Percentiles rank a stretch among this genome's conserved stretches.
These are phyloP conservation scores for Chouioia cunea DNA, from an alignment of 2,888 invertebrate genomes.

Conservation along the genomic window DNA sequence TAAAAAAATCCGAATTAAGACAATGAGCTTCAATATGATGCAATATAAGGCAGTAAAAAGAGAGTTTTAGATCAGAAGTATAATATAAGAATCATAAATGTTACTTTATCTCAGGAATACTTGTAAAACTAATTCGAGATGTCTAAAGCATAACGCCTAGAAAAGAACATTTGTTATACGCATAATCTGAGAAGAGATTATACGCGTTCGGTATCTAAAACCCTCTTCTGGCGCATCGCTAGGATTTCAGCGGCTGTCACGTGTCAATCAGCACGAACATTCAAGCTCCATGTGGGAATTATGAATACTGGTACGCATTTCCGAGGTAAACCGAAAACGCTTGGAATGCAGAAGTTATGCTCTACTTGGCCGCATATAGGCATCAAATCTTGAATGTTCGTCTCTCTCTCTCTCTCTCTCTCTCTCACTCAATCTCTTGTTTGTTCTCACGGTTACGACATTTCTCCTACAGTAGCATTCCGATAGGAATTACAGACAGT, in stretches of 20 bases:
- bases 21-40: no score
- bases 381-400: conserved; percentile 16
- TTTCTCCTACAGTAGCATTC: conserved; percentile 12
- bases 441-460: not conserved
- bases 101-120: no score
- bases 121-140: no score
- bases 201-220: not conserved
- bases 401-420: not conserved
- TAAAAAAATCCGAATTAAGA: no score
- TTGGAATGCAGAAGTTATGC: conserved; percentile 41
- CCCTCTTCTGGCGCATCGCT: not conserved
- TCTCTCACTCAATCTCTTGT: not conserved
- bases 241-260: conserved; percentile 24
- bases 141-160: no score
- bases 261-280: conserved; percentile 21
- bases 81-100: no score
- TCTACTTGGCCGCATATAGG: conserved; percentile 38
- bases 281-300: conserved; percentile 11
- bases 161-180: not conserved
- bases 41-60: no score
- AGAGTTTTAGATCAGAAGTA: no score
- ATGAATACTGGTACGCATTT: conserved; percentile 21
- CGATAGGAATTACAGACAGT: conserved; percentile 8
- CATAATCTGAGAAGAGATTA: not conserved
- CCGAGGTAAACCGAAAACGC: conserved; percentile 18